Evolutionary conservation across 2,113 vertebrate genomes (phyloP).

Genomic region (Paratilapia polleni): DNA sequence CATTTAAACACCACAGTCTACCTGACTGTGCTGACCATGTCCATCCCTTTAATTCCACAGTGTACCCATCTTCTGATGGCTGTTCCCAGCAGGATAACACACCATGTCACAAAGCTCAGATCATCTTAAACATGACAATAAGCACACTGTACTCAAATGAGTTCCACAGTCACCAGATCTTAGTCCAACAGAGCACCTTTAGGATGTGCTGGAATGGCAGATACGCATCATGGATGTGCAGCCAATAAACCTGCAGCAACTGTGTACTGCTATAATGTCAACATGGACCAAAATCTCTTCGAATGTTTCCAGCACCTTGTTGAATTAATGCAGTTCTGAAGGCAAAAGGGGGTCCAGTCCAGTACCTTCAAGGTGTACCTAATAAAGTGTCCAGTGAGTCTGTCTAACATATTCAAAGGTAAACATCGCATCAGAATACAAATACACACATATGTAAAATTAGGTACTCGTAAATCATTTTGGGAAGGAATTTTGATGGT

Average conservation of each 20-base stretch:
- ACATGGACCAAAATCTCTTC: no score
- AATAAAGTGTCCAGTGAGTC: neutral
- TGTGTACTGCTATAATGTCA: no score
- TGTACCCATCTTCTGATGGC: neutral
- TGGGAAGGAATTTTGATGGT: neutral
- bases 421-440: neutral
- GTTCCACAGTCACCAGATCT: no score
- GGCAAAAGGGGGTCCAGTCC: neutral
- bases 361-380: neutral
- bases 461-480: neutral
- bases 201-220: no score
- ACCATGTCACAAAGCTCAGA: neutral
- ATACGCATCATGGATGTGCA: no score
- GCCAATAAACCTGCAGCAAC: no score
- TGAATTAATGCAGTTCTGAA: neutral
- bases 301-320: no score
- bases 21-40: neutral
- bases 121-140: neutral
- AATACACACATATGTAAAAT: neutral
- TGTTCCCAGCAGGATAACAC: neutral
- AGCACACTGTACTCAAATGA: neutral
- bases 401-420: neutral
- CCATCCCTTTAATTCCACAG: neutral
- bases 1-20: no score
- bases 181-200: no score